phyloP scores from a whole-genome alignment of 2,113 vertebrate genomes.

The Diadophis punctatus region DNA sequence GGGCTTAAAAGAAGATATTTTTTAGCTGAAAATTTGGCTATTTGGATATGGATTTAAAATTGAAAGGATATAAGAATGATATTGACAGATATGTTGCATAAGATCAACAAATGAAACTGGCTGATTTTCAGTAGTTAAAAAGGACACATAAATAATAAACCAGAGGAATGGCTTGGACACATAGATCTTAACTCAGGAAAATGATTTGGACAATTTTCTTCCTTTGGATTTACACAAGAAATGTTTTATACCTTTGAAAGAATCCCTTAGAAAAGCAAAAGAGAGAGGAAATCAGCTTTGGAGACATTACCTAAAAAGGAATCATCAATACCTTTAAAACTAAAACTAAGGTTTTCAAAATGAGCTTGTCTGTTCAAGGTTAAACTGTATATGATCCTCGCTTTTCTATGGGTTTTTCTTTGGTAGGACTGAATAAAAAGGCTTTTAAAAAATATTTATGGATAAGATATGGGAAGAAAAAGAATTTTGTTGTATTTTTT shows the following conservation, averaged over 20 bases:
- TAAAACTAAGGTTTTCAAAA: not conserved
- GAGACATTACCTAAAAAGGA: not conserved
- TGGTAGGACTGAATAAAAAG: not conserved
- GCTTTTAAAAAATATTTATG: not conserved
- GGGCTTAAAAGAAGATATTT: not conserved
- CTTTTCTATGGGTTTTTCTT: not conserved
- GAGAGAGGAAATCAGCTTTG: not conserved
- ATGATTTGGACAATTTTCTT: not conserved
- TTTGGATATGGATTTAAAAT: not conserved
- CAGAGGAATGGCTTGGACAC: not conserved
- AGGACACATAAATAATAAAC: not conserved
- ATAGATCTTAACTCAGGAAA: not conserved
- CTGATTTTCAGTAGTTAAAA: not conserved
- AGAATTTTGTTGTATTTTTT: not conserved
- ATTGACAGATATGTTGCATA: not conserved
- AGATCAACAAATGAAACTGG: not conserved
- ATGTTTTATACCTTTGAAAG: not conserved
- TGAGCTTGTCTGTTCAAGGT: not conserved
- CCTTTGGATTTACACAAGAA: not conserved
- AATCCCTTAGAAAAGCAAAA: not conserved
- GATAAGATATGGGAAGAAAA: not conserved
- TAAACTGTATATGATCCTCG: not conserved
- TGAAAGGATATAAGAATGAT: not conserved
- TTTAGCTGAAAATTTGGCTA: not conserved
- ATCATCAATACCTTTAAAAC: not conserved